Evolutionary conservation across 1,140 invertebrate species (phyloP), one percentile per base, ranked within the genome.

Genomic region (Maconellicoccus hirsutus): DNA sequence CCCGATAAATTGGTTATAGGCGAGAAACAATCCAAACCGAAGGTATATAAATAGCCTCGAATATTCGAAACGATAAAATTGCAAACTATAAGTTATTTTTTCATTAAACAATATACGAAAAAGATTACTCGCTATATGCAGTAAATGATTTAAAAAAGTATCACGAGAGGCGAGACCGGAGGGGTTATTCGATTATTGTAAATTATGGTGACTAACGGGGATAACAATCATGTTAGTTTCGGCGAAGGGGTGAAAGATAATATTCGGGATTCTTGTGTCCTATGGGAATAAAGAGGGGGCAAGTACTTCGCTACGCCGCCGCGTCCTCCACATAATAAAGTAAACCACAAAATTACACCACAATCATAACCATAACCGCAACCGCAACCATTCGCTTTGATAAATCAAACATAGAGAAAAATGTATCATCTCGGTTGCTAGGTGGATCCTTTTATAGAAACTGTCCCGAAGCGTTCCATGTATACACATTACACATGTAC

Each of bases 321-420:
- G 42, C 42, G 16, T 16, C 42, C 6, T 14, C 42, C 42, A 52
- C 3, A 52, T 52, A 52, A 52, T 52, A 52, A 52, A 52, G 42
- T 52, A 52, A 52, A 52, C 12, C 42, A 16, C 42, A 52, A 52
- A 52, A 52, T 52, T 52, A 52, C 42, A 52, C 42, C 16, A 52
- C 42, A 52, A 52, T 52, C 42, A 52, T 52, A 33, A 33, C 29
- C 29, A 6, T 33, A 52, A 16, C 42, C 42, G 42, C 42, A 52
- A 52, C 42, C 42, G 42, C 42, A 52, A 52, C 42, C 42, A 52
- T 52, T 52, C 42, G 42, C 42, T 52, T 52, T 52, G 42, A 52
- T 52, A 52, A 52, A 52, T 52, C 42, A 52, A 52, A 52, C 42
- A 52, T 52, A 19, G 42, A 52, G 42, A 52, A 52, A 52, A 52